phyloP scores from a whole-genome alignment of 2,113 vertebrate species.

The Hemibagrus wyckioides region DNA sequence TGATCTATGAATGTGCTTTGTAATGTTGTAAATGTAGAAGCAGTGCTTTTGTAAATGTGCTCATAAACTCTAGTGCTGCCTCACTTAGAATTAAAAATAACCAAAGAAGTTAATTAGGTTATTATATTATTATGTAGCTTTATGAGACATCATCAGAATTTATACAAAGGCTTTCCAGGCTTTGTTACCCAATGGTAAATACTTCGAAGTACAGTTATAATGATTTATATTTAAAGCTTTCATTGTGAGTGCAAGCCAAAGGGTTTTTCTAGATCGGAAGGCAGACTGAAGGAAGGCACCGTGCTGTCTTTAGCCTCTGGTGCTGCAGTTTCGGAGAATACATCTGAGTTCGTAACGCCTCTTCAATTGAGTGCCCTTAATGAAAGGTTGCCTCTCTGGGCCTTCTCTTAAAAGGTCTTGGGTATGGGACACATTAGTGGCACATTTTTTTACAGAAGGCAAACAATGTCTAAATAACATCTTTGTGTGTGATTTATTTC shows the following conservation, averaged over 20 bases:
- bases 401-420: conserved; percentile 23
- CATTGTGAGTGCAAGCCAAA: background rate
- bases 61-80: background rate
- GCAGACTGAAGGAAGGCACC: conserved; percentile 15
- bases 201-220: background rate
- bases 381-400: conserved; percentile 8
- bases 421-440: conserved; percentile 31
- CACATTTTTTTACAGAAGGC: conserved; percentile 16
- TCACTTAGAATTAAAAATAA: background rate
- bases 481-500: background rate
- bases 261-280: background rate
- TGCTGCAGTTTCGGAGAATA: conserved; percentile 29
- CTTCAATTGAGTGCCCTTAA: conserved; percentile 25
- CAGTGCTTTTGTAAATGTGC: background rate
- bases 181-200: background rate
- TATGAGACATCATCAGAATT: background rate
- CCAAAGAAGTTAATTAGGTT: background rate
- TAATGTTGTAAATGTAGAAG: background rate
- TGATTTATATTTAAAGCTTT: background rate
- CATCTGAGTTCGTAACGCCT: conserved; percentile 17
- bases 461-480: background rate
- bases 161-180: background rate
- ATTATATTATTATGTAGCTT: background rate
- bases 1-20: background rate
- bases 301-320: conserved; percentile 28